These are phyloP conservation scores for Manis javanica DNA, from an alignment of 2,797 vertebrate species.

Conservation along the genomic window DNA sequence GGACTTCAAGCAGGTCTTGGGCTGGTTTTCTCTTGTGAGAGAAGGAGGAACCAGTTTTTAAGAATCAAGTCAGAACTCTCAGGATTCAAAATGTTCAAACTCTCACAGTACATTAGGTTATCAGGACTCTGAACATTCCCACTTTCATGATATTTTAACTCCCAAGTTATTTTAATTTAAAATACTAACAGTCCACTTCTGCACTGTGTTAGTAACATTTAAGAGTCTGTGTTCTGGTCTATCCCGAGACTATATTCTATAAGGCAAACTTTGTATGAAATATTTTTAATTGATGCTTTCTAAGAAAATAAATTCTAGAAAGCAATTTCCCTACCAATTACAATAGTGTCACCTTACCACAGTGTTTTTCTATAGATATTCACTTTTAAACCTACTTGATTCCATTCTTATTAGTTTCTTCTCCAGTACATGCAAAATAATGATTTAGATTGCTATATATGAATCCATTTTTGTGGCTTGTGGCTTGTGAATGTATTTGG, in stretches of 20 bases:
- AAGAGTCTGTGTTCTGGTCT: conserved; percentile 66
- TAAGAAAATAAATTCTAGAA: conserved; percentile 63
- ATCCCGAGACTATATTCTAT: not conserved
- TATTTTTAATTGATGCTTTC: conserved; percentile 21
- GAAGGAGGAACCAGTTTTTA: conserved; percentile 45
- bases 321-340: conserved; percentile 27
- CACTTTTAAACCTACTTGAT: conserved; percentile 76
- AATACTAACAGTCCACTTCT: conserved; percentile 50
- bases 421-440: conserved; percentile 72
- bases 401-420: conserved; percentile 77
- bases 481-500: conserved; percentile 77
- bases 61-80: conserved; percentile 58
- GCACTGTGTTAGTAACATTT: conserved; percentile 51
- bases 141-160: conserved; percentile 26
- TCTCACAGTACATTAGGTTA: not conserved
- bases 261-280: not conserved
- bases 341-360: conserved; percentile 15
- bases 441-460: conserved; percentile 48
- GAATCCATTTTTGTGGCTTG: conserved; percentile 56
- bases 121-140: conserved; percentile 27
- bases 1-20: not conserved
- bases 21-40: not conserved
- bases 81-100: conserved; percentile 62
- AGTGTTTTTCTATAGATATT: conserved; percentile 70
- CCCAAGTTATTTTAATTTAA: conserved; percentile 63